Percentiles rank a stretch among this genome's conserved stretches.
Conservation (phyloP, 37 sponge, comb jelly and placozoan species). For the Agelas oroides region DNA sequence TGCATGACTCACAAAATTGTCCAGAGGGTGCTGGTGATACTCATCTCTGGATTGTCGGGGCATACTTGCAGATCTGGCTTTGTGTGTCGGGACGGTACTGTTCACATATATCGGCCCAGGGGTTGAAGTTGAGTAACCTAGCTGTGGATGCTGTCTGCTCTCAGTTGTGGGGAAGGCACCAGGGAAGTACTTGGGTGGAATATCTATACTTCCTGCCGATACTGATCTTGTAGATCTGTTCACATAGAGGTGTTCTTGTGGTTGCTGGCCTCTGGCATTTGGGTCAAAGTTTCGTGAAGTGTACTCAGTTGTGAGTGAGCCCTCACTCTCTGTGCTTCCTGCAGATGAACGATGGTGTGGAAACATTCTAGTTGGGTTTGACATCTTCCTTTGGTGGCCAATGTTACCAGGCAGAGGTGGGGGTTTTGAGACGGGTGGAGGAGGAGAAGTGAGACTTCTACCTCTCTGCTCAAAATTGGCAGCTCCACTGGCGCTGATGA, state of each 20-base stretch:
- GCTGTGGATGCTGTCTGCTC: neutral
- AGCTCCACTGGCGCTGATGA: neutral
- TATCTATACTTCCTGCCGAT: neutral
- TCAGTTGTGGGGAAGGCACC: neutral
- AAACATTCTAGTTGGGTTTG: neutral
- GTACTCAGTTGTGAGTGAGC: neutral
- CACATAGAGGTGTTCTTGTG: neutral
- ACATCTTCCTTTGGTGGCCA: neutral
- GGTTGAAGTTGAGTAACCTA: neutral
- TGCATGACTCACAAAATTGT: conserved; percentile 29
- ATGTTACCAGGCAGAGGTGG: neutral
- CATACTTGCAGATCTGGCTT: neutral
- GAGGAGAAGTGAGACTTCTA: conserved; percentile 1
- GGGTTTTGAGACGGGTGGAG: conserved; percentile 41
- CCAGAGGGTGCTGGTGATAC: conserved; percentile 18
- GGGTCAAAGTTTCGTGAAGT: too few species aligned
- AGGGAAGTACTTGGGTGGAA: conserved; percentile 42
- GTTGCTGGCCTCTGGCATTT: neutral
- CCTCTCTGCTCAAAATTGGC: neutral
- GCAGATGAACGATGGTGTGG: neutral
- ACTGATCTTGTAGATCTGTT: neutral
- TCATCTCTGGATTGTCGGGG: neutral
- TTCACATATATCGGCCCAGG: neutral
- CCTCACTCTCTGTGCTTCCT: conserved; percentile 37
- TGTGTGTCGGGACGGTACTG: neutral